phyloP scores from a whole-genome alignment of 1,140 invertebrate species.

The Nylanderia fulva region DNA sequence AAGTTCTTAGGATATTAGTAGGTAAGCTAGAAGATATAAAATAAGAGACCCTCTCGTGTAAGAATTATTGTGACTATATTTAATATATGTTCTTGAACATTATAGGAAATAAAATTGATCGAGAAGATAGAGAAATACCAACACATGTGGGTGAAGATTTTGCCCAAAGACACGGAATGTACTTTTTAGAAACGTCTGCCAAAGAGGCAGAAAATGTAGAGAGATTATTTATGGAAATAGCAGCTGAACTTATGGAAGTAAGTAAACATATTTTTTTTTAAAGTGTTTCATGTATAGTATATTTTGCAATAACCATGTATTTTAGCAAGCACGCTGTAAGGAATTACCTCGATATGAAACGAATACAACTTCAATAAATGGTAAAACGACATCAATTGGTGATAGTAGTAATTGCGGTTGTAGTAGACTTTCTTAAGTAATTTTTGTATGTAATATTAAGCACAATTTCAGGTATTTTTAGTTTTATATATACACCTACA shows the following conservation, averaged over 20 bases:
- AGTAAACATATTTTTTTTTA: constrained; percentile 51
- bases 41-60: background rate
- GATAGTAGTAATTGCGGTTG: constrained; percentile 89
- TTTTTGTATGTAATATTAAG: constrained; percentile 68
- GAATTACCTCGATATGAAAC: constrained; percentile 91
- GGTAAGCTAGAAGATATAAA: constrained; percentile 87
- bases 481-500: constrained; percentile 2
- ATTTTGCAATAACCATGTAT: constrained; percentile 65
- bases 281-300: background rate
- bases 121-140: constrained; percentile 97
- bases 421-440: constrained; percentile 83
- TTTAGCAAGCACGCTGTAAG: constrained; percentile 92
- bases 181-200: constrained; percentile 99
- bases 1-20: constrained; percentile 96
- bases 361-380: constrained; percentile 90
- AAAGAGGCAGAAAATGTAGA: constrained; percentile 99
- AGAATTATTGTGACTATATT: background rate
- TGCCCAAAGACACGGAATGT: constrained; percentile 97
- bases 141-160: constrained; percentile 98
- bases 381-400: constrained; percentile 89
- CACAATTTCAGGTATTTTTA: constrained; percentile 31
- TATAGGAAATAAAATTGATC: constrained; percentile 98
- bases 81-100: constrained; percentile 65
- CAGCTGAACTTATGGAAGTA: constrained; percentile 96
- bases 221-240: constrained; percentile 98